These are phyloP conservation scores for Pammene aurita DNA, from an alignment of 2,888 invertebrate species.

Conservation along the genomic window DNA sequence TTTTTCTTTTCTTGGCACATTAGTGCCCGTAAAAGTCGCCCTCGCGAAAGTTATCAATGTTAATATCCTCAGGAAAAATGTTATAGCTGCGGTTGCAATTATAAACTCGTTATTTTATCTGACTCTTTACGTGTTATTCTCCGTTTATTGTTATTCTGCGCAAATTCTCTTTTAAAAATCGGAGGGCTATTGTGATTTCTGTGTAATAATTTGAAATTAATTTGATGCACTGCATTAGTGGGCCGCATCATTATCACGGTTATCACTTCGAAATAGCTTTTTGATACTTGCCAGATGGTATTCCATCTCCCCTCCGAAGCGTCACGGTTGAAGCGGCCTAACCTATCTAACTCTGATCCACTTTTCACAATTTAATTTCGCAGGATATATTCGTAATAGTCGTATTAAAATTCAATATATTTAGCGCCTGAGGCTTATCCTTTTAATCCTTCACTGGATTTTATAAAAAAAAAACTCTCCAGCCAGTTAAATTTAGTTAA, in stretches of 20 bases:
- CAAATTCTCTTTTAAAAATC: conserved; percentile 44
- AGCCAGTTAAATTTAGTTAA: neutral
- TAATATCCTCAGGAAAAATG: conserved; percentile 49
- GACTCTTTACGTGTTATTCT: conserved; percentile 30
- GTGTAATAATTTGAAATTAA: conserved; percentile 72
- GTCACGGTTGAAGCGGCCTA: conserved; percentile 36
- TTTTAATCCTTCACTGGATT: conserved; percentile 25
- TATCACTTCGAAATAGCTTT: conserved; percentile 75
- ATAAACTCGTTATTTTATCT: conserved; percentile 42
- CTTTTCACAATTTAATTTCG: conserved; percentile 42
- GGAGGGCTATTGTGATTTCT: conserved; percentile 64
- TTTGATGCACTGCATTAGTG: conserved; percentile 73
- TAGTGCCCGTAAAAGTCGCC: conserved; percentile 60
- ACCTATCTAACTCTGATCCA: conserved; percentile 30
- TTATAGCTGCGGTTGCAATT: conserved; percentile 54
- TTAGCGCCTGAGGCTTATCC: conserved; percentile 38
- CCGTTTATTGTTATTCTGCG: neutral
- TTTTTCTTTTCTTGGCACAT: conserved; percentile 52
- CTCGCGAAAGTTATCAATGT: conserved; percentile 57
- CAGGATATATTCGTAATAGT: conserved; percentile 39
- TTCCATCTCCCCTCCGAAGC: conserved; percentile 46
- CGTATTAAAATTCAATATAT: conserved; percentile 41
- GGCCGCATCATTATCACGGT: conserved; percentile 71
- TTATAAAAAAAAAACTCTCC: conserved; percentile 24
- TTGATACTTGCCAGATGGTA: conserved; percentile 74